Base-by-base conservation (phyloP, 2,797 vertebrate genomes). In the Artibeus lituratus region DNA sequence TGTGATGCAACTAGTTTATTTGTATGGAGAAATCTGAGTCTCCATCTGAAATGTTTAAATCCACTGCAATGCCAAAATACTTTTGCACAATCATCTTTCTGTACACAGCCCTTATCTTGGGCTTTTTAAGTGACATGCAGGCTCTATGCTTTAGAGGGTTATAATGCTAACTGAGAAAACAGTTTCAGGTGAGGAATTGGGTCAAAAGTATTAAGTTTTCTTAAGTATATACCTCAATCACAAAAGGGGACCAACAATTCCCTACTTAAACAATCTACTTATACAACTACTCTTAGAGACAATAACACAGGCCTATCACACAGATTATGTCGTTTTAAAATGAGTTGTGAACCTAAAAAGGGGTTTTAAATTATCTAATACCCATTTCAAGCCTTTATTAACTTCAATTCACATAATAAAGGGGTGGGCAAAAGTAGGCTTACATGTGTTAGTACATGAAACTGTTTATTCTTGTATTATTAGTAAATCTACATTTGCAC, bases 361-460 rank as follows among this genome's bases (percentile, higher is more conserved):
- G 11, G 5, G 47, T 94, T 94, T n/a, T 16, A 94, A 92, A 93
- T 55, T 15, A 39, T 55, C 78, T 91, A 89, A 81, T 76, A 57
- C 21, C 14, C 49, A 96, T 87, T 96, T 96, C 53, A 91, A 92
- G 90, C 47, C 7, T 35, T 35, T 15, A 95, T 39, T 96, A 94
- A 96, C 29, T 86, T 83, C 65, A 97, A 92, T 80, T 94, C 35
- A 95, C 51, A 89, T 77, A 90, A n/a, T 69, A 80, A 22, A 39
- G 76, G 51, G 22, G 22, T 39, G 49, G 12, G 21, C 49, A 78
- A 78, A 32, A 55, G n/a, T 78, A 80, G 51, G 51, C 39, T 80
- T 55, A 39, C 51, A 80, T 7, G 3, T 55, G 14, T 55, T 24
- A 39, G 51, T 37, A 39, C 51, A 80, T 51, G 24, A 37, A 55